Evolutionary conservation across 2,113 vertebrate genomes (phyloP).

Genomic region (Engraulis encrasicolus): DNA sequence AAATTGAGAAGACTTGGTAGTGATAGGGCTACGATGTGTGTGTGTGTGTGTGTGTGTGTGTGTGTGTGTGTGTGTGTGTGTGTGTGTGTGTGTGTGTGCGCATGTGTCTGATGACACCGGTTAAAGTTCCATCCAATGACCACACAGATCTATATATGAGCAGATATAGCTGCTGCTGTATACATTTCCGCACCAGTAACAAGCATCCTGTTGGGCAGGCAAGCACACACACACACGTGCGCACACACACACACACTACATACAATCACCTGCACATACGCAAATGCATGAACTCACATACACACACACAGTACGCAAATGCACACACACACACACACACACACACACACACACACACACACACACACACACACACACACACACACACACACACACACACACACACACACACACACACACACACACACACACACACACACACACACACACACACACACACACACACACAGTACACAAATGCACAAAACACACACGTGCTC

Average conservation of each 20-base stretch:
- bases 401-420: background rate
- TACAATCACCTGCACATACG: no score
- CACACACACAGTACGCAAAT: no score
- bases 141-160: background rate
- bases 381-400: no score
- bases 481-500: no score
- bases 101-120: no score
- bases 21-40: no score
- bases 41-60: no score
- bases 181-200: background rate
- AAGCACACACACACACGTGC: background rate
- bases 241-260: no score
- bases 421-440: background rate
- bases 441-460: background rate
- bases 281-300: background rate
- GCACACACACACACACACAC: background rate
- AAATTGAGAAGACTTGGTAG: no score
- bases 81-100: no score
- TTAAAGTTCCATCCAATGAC: background rate
- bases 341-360: background rate
- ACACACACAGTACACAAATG: background rate
- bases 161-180: background rate
- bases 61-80: no score
- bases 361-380: background rate
- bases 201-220: constrained; percentile 2